phyloP scores from a whole-genome alignment of 1,140 invertebrate genomes.

The Aphidius gifuensis region DNA sequence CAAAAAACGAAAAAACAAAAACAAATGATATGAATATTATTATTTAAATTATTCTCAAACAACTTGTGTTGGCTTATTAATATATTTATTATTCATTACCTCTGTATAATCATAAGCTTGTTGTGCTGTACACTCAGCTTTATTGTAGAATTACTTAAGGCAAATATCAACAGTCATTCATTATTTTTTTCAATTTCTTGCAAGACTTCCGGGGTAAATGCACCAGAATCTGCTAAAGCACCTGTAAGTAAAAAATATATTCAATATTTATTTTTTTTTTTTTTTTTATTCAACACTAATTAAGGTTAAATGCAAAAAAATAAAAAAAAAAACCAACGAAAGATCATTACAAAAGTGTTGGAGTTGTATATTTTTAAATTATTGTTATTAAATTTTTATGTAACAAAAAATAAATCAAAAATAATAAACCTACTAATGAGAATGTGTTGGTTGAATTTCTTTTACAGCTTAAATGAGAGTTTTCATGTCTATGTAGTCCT shows the following conservation, averaged over 20 bases:
- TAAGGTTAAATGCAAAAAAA: background rate
- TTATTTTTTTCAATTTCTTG: constrained; percentile 83
- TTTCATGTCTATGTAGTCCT: constrained; percentile 74
- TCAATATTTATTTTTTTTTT: constrained; percentile 9
- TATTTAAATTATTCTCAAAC: background rate
- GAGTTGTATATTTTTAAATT: background rate
- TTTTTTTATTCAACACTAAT: too few relatives aligned
- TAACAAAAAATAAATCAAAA: constrained; percentile 4
- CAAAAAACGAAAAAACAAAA: constrained; percentile 4
- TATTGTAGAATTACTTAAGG: constrained; percentile 95
- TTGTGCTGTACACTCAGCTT: constrained; percentile 95
- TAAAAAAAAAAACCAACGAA: constrained; percentile 17
- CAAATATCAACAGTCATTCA: constrained; percentile 88
- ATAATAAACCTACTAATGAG: constrained; percentile 68
- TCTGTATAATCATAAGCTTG: constrained; percentile 84
- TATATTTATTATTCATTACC: constrained; percentile 53
- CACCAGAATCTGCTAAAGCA: constrained; percentile 81
- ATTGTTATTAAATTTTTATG: constrained; percentile 11
- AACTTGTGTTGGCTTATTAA: too few relatives aligned
- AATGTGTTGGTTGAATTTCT: constrained; percentile 78
- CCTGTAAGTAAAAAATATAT: constrained; percentile 57
- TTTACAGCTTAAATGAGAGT: constrained; percentile 75
- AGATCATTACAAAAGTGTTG: background rate
- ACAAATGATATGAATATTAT: background rate
- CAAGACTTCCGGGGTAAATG: constrained; percentile 84